Base-by-base conservation (phyloP, 2,113 vertebrate species). In the Caloenas nicobarica region DNA sequence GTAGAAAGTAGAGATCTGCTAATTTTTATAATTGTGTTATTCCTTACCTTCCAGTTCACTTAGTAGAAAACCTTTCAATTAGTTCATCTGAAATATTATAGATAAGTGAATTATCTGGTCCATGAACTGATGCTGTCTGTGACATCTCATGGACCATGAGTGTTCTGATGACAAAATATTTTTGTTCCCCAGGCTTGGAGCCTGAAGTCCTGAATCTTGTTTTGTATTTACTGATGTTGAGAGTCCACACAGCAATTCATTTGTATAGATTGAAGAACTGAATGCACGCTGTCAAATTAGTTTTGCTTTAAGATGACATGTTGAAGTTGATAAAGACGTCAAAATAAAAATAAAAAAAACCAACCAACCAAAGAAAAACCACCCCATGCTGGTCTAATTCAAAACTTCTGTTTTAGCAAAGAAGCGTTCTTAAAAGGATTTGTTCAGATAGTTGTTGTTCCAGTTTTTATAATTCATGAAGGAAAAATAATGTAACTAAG, bases 181-280 rank as follows among this genome's bases (percentile, higher is more conserved):
- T 95, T 69, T 87, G 25, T 95, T 96, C 40, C 21, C 8, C 74
- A 77, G 78, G 36, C 81, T 81, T 91, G 68, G 76, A 84, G 61
- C 86, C 69, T 89, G 29, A 73, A 64, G 70, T 54, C 25, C 46
- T 64, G 73, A 86, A 60, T 61, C 51, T 88, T 77, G 26, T 65
- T 88, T 85, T 92, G 9, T 66, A 36, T 88, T 93, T 95, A 31
- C 33, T 79, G 0, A 50, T 40, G 51, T 54, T 82, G 62, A 58
- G 53, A 76, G 40, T 83, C 88, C 58, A n/a, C 53, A 21, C 58
- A 70, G 25, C 33, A 60, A 53, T 74, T 54, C 23, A 9, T 87
- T 93, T 89, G 33, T 70, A 23, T 15, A 58, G 62, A 50, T 5
- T 50, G 25, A 72, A 61, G 68, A 87, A 51, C 51, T 90, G 62